Conservation (phyloP, 2,888 invertebrate genomes). For the Volucella zonaria region DNA sequence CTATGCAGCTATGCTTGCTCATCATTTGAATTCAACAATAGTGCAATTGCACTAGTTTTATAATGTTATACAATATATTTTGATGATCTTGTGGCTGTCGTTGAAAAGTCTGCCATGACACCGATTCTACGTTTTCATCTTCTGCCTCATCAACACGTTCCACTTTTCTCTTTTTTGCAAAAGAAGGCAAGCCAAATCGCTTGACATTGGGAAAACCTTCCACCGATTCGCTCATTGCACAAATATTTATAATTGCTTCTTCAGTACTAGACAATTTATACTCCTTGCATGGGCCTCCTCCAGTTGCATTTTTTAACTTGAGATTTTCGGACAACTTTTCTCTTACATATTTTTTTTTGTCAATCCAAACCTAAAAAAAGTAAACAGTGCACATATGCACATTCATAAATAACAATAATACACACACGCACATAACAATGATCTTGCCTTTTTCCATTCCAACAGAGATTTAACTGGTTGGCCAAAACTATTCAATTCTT, state of each 20-base stretch:
- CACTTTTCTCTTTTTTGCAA: slow-evolving; percentile 11
- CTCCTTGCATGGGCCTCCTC: slow-evolving; percentile 16
- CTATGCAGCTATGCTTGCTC: no score
- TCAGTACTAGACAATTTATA: slow-evolving; percentile 14
- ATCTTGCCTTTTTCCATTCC: no score
- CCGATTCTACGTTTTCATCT: slow-evolving; percentile 22
- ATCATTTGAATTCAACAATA: background rate
- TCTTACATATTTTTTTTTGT: background rate
- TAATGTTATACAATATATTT: background rate
- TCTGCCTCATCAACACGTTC: slow-evolving; percentile 9
- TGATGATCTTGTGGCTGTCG: slow-evolving; percentile 7
- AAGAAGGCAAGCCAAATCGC: slow-evolving; percentile 35
- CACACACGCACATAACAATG: no score
- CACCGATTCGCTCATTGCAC: slow-evolving; percentile 18
- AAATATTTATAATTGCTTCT: slow-evolving; percentile 23
- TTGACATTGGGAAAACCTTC: slow-evolving; percentile 11
- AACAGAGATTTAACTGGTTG: no score
- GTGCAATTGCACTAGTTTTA: background rate
- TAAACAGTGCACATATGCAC: background rate
- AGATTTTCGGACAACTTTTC: background rate
- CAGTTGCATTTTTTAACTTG: slow-evolving; percentile 16
- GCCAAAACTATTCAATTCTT: no score
- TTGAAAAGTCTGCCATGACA: slow-evolving; percentile 13
- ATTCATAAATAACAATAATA: no score
- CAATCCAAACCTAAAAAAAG: background rate